Evolutionary conservation across 2,797 vertebrate species (phyloP).

Genomic region (Spinus olivaceus): DNA sequence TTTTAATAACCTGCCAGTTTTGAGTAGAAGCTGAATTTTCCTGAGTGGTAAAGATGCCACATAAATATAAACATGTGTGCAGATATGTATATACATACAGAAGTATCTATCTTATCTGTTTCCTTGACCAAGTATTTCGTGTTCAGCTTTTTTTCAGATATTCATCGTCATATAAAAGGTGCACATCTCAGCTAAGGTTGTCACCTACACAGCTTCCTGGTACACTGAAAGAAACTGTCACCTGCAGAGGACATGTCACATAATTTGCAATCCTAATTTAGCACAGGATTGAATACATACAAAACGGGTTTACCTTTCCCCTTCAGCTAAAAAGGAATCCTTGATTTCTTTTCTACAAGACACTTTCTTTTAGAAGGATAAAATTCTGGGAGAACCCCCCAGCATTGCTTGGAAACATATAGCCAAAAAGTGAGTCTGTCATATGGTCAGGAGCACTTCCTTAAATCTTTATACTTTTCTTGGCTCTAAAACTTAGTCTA

Average conservation of each 20-base stretch:
- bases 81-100: neutral
- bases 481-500: neutral
- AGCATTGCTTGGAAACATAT: neutral
- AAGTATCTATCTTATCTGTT: neutral
- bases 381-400: neutral
- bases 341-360: neutral
- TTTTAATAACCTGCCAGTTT: constrained; percentile 22
- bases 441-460: neutral
- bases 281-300: neutral
- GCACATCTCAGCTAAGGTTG: neutral
- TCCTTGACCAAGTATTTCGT: neutral
- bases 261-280: neutral
- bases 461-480: neutral
- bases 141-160: neutral
- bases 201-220: neutral
- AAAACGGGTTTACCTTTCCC: neutral
- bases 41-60: neutral
- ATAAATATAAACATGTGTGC: neutral
- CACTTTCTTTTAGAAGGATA: neutral
- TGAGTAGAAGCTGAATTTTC: neutral
- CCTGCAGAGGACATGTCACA: neutral
- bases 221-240: neutral
- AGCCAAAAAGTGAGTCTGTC: neutral
- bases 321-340: neutral
- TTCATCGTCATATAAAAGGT: neutral